A percentile compares a stretch with the other conserved stretches of the same genome.
Conservation (phyloP, 2,888 invertebrate genomes). For the Platynereis dumerilii region DNA sequence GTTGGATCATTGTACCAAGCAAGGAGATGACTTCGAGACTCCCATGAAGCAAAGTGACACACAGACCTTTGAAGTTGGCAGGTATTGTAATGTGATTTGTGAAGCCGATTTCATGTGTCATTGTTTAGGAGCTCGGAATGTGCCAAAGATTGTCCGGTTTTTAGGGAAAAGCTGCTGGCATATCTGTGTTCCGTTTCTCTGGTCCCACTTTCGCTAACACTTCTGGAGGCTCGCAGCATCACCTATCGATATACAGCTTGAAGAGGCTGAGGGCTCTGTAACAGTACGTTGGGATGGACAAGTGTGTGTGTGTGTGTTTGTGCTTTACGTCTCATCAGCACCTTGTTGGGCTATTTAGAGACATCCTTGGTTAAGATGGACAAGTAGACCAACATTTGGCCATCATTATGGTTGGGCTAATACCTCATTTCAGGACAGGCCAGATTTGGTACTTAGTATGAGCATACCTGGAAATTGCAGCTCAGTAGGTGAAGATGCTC, state of each 20-base stretch:
- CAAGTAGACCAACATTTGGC: slow-evolving; percentile 5
- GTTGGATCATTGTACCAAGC: not conserved
- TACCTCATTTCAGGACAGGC: not conserved
- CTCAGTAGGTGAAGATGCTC: no score
- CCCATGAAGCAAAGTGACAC: not conserved
- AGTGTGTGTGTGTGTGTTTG: no score
- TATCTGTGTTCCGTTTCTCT: slow-evolving; percentile 7
- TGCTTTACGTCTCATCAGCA: no score
- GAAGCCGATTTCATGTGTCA: slow-evolving; percentile 4
- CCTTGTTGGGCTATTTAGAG: no score
- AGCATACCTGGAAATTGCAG: slow-evolving; percentile 4
- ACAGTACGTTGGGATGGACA: slow-evolving; percentile 10
- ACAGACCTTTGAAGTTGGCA: not conserved
- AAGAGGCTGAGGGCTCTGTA: not conserved
- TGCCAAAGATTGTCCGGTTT: slow-evolving; percentile 13
- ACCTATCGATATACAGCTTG: slow-evolving; percentile 1
- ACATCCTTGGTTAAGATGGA: no score
- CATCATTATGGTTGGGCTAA: slow-evolving; percentile 11
- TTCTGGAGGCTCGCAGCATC: slow-evolving; percentile 15
- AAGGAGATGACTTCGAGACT: not conserved
- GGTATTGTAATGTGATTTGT: slow-evolving; percentile 6
- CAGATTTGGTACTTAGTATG: not conserved
- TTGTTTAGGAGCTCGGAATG: slow-evolving; percentile 11
- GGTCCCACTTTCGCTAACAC: slow-evolving; percentile 12
- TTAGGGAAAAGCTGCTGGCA: slow-evolving; percentile 6